phyloP scores from a whole-genome alignment of 2,888 invertebrate species.

The Drosophila recens region DNA sequence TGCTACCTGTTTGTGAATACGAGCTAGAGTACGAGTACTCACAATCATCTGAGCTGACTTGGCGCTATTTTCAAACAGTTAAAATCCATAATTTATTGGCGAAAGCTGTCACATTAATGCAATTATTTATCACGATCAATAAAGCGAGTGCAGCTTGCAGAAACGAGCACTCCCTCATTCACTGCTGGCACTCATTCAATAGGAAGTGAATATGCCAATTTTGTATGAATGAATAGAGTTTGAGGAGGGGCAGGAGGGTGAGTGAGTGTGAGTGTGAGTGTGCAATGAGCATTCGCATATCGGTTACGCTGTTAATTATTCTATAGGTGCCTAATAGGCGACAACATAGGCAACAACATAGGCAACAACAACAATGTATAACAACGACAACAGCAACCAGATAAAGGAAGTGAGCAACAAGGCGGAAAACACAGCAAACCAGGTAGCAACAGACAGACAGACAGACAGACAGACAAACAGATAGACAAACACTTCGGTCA shows the following conservation, averaged over 20 bases:
- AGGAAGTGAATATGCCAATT: constrained; percentile 71
- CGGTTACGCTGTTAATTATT: constrained; percentile 74
- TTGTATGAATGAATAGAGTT: constrained; percentile 27
- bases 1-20: constrained; percentile 25
- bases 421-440: constrained; percentile 20
- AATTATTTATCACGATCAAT: constrained; percentile 76
- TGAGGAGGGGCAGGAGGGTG: no score
- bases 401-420: constrained; percentile 58
- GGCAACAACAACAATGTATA: constrained; percentile 26
- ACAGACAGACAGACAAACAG: not conserved
- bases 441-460: constrained; percentile 18
- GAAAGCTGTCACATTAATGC: constrained; percentile 76
- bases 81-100: constrained; percentile 66
- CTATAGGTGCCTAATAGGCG: constrained; percentile 68
- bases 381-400: constrained; percentile 26
- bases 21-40: not conserved
- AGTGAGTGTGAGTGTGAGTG: constrained; percentile 34
- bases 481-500: constrained; percentile 5
- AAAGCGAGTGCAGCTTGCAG: constrained; percentile 42
- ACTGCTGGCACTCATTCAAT: constrained; percentile 51
- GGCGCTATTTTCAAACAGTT: constrained; percentile 37
- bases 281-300: constrained; percentile 57
- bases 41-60: constrained; percentile 4
- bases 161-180: constrained; percentile 48
- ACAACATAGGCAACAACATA: constrained; percentile 47